Conservation (phyloP, 2,113 vertebrate genomes). For the Zapornia atra region DNA sequence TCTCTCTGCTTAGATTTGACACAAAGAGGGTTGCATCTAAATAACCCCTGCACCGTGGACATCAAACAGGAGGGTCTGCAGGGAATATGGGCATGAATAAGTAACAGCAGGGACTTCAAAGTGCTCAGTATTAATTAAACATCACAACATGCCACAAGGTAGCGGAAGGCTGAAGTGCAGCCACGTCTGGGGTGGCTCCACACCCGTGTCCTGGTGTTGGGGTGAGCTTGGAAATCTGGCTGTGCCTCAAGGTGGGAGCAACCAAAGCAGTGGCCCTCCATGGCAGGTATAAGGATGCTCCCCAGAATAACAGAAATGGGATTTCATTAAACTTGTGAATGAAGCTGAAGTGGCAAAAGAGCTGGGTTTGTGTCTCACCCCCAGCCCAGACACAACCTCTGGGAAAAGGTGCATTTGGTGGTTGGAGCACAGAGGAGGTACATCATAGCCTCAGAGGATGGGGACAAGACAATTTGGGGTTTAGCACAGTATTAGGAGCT, state of each 20-base stretch:
- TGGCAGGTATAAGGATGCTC: fast-evolving
- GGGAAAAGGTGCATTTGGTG: neutral
- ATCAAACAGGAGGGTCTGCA: slow-evolving; percentile 33
- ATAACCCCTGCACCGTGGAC: neutral
- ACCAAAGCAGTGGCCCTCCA: neutral
- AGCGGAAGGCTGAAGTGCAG: neutral
- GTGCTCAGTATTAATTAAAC: slow-evolving; percentile 55
- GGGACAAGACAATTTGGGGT: neutral
- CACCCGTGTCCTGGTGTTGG: fast-evolving
- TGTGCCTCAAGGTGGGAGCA: neutral
- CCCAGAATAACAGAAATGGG: neutral
- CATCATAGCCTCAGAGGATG: neutral
- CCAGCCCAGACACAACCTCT: neutral
- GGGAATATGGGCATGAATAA: slow-evolving; percentile 57
- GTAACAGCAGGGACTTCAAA: slow-evolving; percentile 41
- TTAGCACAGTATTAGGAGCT: fast-evolving
- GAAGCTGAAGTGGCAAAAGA: neutral
- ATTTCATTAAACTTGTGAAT: neutral
- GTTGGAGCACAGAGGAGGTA: neutral
- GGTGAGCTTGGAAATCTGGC: neutral
- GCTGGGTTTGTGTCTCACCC: fast-evolving
- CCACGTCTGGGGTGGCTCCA: neutral
- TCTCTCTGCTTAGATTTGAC: neutral
- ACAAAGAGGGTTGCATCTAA: slow-evolving; percentile 1
- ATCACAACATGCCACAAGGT: slow-evolving; percentile 11